These are phyloP conservation scores for Barnardius zonarius DNA, from an alignment of 2,113 vertebrate species.

Conservation along the genomic window DNA sequence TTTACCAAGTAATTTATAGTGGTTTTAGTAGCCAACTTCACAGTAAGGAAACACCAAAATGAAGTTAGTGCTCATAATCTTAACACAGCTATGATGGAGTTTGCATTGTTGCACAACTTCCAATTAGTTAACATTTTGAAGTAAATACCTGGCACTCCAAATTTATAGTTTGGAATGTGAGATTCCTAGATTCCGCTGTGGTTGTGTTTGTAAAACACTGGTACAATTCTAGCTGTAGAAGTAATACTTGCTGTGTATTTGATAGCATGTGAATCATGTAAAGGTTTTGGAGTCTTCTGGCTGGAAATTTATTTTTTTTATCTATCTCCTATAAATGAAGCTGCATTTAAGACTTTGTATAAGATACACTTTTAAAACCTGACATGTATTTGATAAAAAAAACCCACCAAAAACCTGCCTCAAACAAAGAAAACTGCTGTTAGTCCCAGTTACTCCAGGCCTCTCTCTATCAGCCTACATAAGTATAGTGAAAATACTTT, in stretches of 20 bases:
- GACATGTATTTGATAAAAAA: neutral
- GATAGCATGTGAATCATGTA: neutral
- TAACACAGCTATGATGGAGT: neutral
- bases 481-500: slow-evolving; percentile 69
- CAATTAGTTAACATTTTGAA: neutral
- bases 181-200: neutral
- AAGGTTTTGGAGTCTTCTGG: neutral
- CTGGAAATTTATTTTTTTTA: neutral
- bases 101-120: neutral
- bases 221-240: neutral
- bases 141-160: neutral
- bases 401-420: neutral
- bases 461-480: slow-evolving; percentile 73
- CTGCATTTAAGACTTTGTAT: neutral
- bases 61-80: neutral
- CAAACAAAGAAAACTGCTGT: neutral
- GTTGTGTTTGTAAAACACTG: neutral
- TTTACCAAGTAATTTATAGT: neutral
- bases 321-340: neutral
- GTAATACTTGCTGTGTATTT: neutral
- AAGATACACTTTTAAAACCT: neutral
- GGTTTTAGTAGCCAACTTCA: neutral
- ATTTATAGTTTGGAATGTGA: neutral
- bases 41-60: neutral
- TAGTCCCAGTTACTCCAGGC: slow-evolving; percentile 70